Evolutionary conservation across 2,797 vertebrate genomes (phyloP), one percentile per base, ranked within the genome.

Genomic region (Intellagama lesueurii): DNA sequence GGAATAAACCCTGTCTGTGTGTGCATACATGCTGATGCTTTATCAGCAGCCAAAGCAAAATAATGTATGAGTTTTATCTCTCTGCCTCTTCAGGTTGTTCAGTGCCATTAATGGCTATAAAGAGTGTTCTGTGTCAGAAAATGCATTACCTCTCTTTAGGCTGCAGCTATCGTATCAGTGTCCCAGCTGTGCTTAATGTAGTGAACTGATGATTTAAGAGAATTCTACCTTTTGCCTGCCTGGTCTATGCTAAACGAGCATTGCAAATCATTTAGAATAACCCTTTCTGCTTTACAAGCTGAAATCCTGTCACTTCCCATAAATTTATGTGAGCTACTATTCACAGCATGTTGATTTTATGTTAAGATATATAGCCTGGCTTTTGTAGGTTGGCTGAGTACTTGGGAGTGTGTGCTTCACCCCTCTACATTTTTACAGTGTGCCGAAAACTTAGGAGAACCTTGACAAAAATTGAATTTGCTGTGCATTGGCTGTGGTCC

Each of bases 201-300:
- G 60, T 86, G 79, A 86, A 77, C 40, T 75, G 78, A 70, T 90
- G 84, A 82, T 82, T 86, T 86, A 83, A 72, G 79, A 77, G 78
- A 86, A 82, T 86, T 86, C 73, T 90, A 78, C 79, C 68, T 49
- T 76, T 81, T 40, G 28, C 70, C 69, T 70, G 47, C 56, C 72
- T 86, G 85, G 82, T 90, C 72, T 81, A 77, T 70, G 64, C 85
- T 90, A 90, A 90, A 90, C 72, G 60, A 90, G 84, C 89, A 90
- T 82, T 86, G 85, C 89, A 86, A 87, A 90, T 90, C 89, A 90
- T 87, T 90, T 86, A 90, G 79, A 90, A 90, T 86, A 90, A 90
- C 85, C 89, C 44, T 77, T 86, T 77, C 52, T 86, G 72, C 89
- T 90, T 90, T 90, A 86, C 70, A 83, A 87, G 89, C 79, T 56